Base-by-base conservation (phyloP, 2,797 vertebrate genomes). In the Chloroceryle amazona region DNA sequence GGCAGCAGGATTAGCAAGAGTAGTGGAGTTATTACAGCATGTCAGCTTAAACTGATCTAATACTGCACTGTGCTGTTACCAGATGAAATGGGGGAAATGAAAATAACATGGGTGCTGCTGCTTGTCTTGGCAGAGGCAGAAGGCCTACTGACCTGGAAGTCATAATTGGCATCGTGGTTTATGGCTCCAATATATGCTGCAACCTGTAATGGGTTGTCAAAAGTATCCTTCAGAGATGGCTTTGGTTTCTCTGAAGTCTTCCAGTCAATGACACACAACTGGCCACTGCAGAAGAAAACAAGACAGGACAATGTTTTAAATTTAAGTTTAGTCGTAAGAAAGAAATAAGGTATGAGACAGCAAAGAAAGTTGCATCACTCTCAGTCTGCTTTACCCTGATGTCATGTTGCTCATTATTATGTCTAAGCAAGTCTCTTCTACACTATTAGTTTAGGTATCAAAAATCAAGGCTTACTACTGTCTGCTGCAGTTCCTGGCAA, bases 161-260 rank as follows among this genome's bases (percentile, higher is more conserved):
- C 98, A 86, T 99, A 99, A 97, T 99, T 99, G 70, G 57, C 66
- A 35, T 99, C 99, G 19, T 96, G 98, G 96, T 99, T 99, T 95
- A 99, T 89, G 65, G 99, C 99, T 61, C 99, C 99, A 31, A 99
- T 96, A 47, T 99, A 99, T 0, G 99, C 99, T 73, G 99, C 99
- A 91, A 99, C 98, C 97, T 99, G 99, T 57, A 99, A 70, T 0
- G 99, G 99, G 97, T 99, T 99, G 97, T 99, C 99, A n/a, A 98
- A 99, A 0, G 99, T 99, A 96, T 99, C 98, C 93, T 90, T 97
- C 82, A 99, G 98, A 54, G 96, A 98, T 1, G 99, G 99, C 95
- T 99, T 99, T 31, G 97, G 98, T 96, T 99, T 99, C 93, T 99
- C 99, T 2, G 99, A 99, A 13, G 99, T 99, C 93, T 99, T 99